phyloP scores from a whole-genome alignment of 2,888 invertebrate genomes.

The Scaeva pyrastri region DNA sequence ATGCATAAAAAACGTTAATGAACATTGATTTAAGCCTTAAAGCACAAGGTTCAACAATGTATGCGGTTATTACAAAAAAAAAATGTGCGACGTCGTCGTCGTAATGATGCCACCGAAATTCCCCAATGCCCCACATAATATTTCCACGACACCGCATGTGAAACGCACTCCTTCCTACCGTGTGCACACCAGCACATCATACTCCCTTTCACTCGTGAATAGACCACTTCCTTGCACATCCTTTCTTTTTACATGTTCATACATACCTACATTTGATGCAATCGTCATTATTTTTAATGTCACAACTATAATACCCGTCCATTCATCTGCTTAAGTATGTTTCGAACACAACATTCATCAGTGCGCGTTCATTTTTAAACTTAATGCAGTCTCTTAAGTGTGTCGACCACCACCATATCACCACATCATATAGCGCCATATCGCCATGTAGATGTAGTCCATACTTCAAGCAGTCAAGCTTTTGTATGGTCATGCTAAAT shows the following conservation, averaged over 20 bases:
- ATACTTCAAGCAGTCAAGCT: constrained; percentile 33
- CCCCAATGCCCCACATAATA: constrained; percentile 18
- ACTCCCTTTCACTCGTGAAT: constrained; percentile 12
- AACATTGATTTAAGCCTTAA: background rate
- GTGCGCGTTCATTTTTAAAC: constrained; percentile 36
- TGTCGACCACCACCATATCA: constrained; percentile 37
- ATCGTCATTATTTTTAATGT: constrained; percentile 61
- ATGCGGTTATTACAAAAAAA: background rate
- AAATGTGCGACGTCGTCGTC: background rate
- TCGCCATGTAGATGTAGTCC: constrained; percentile 9
- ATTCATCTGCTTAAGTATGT: constrained; percentile 64
- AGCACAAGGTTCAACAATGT: background rate
- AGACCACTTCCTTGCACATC: constrained; percentile 28
- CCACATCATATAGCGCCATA: background rate
- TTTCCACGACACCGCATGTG: background rate
- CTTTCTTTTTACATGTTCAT: constrained; percentile 14
- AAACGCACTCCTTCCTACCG: constrained; percentile 10
- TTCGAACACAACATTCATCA: constrained; percentile 54
- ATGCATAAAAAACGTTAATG: background rate
- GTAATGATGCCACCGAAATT: constrained; percentile 34
- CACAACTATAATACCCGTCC: constrained; percentile 54
- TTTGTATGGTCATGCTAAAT: constrained; percentile 29
- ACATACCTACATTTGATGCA: constrained; percentile 24
- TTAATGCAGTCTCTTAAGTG: constrained; percentile 51
- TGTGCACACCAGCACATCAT: background rate